Percentiles rank a stretch among this genome's conserved stretches.
Evolutionary conservation across 2,888 invertebrate genomes (phyloP).

Genomic region (Limnephilus lunatus): DNA sequence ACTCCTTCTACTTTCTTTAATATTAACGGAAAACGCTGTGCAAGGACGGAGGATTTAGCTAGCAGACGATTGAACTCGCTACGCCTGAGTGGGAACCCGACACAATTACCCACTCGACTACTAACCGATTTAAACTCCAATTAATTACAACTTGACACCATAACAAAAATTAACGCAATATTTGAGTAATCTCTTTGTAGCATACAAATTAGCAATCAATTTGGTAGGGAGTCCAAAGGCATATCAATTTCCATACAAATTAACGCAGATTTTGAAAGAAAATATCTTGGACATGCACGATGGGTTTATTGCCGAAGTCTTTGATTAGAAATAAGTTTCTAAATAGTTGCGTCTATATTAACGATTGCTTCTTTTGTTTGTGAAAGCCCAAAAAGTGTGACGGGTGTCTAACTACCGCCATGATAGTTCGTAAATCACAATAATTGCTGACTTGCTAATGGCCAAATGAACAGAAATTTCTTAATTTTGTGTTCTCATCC

Average conservation of each 20-base stretch:
- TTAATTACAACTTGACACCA: too few species aligned
- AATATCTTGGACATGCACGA: not conserved
- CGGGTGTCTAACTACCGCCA: not conserved
- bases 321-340: not conserved
- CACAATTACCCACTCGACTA: too few species aligned
- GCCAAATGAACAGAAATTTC: not conserved
- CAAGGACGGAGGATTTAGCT: too few species aligned
- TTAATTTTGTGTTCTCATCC: not conserved
- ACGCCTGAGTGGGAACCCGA: too few species aligned
- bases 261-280: not conserved
- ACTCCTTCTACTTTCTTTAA: too few species aligned
- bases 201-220: not conserved
- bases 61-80: too few species aligned
- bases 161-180: not conserved
- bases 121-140: too few species aligned
- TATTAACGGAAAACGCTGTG: too few species aligned
- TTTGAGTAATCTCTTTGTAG: not conserved
- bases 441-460: not conserved
- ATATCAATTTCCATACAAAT: not conserved
- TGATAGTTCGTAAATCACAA: not conserved
- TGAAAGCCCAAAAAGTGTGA: not conserved
- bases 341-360: not conserved
- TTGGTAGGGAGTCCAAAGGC: not conserved
- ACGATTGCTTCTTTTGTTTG: not conserved
- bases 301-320: not conserved